These are phyloP conservation scores for Drosophila falleni DNA, from an alignment of 2,888 invertebrate genomes.

Conservation along the genomic window DNA sequence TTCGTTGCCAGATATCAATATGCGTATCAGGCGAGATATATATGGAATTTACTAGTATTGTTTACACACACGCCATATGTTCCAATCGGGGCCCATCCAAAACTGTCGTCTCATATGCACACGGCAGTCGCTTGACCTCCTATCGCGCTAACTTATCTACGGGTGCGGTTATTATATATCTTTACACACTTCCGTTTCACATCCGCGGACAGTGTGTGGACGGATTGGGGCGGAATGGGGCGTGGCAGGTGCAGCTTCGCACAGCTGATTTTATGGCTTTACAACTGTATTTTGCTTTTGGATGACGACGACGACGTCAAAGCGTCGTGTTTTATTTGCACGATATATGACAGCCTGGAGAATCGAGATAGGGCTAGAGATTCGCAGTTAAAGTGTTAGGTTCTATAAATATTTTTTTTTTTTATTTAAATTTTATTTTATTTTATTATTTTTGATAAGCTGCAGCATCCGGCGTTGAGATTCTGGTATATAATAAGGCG, in stretches of 20 bases:
- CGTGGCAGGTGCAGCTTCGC: constrained; percentile 33
- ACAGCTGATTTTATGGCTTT: constrained; percentile 64
- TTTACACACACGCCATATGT: constrained; percentile 4
- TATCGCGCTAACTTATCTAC: constrained; percentile 17
- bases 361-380: constrained; percentile 53
- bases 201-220: constrained; percentile 48
- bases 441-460: constrained; percentile 56
- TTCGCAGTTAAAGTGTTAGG: constrained; percentile 16
- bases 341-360: constrained; percentile 45
- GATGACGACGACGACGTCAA: constrained; percentile 51
- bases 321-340: constrained; percentile 56
- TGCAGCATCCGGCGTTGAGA: constrained; percentile 60
- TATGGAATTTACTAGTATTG: background rate
- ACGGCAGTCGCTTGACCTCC: constrained; percentile 42
- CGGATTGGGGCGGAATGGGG: constrained; percentile 25
- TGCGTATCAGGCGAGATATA: constrained; percentile 1
- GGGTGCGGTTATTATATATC: constrained; percentile 49
- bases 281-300: constrained; percentile 70
- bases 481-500: constrained; percentile 62
- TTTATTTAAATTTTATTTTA: background rate
- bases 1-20: background rate
- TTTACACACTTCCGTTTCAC: constrained; percentile 79
- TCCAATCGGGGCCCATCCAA: constrained; percentile 16
- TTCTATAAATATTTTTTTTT: background rate
- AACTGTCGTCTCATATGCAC: background rate